Conservation (phyloP, 2,888 invertebrate species). For the Drosophila paramelanica region DNA sequence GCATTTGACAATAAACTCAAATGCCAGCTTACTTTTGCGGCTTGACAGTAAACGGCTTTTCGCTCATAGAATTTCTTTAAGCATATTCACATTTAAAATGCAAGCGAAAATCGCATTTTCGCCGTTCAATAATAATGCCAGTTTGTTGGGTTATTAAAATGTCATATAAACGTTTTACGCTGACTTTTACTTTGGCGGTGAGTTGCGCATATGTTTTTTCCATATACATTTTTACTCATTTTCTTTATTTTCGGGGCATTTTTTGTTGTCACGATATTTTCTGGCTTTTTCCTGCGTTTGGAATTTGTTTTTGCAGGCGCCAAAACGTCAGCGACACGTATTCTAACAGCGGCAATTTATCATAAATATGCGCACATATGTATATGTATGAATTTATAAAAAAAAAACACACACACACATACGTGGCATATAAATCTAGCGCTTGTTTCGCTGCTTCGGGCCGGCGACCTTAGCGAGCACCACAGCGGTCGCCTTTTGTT, state of each 20-base stretch:
- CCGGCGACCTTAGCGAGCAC: conserved; percentile 31
- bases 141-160: conserved; percentile 74
- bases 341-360: conserved; percentile 68
- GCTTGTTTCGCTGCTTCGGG: conserved; percentile 32
- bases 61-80: conserved; percentile 38
- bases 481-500: conserved; percentile 63
- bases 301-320: conserved; percentile 58
- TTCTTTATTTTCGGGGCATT: neutral
- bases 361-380: conserved; percentile 67
- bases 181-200: conserved; percentile 59
- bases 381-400: conserved; percentile 4
- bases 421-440: conserved; percentile 47
- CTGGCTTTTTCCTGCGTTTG: conserved; percentile 12
- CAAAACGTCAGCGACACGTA: conserved; percentile 77
- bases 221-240: neutral
- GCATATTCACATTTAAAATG: conserved; percentile 16
- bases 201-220: conserved; percentile 15
- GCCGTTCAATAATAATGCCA: conserved; percentile 72
- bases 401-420: conserved; percentile 4
- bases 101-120: conserved; percentile 51
- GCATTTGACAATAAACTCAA: conserved; percentile 65
- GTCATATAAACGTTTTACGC: conserved; percentile 67
- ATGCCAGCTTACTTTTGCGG: conserved; percentile 62
- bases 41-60: conserved; percentile 67
- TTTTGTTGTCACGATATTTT: conserved; percentile 3